Evolutionary conservation across 2,797 vertebrate species (phyloP).

Genomic region (Thunnus albacares): DNA sequence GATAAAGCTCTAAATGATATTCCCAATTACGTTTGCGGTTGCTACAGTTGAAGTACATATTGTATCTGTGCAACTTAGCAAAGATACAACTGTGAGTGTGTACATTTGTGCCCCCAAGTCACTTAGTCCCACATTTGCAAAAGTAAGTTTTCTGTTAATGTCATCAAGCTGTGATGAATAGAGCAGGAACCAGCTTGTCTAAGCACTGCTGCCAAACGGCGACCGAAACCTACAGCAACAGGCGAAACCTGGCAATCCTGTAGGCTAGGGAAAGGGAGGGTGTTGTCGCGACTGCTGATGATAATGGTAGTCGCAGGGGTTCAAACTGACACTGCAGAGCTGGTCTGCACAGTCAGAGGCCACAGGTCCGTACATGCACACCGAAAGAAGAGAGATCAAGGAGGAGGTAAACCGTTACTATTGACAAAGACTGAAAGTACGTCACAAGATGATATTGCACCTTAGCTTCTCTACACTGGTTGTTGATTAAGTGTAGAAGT

Average conservation of each 20-base stretch:
- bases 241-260: slow-evolving; percentile 88
- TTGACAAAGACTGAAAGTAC: slow-evolving; percentile 51
- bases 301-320: slow-evolving; percentile 72
- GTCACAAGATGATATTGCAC: slow-evolving; percentile 38
- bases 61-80: slow-evolving; percentile 17
- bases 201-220: slow-evolving; percentile 75
- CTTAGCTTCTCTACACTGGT: neutral
- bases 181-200: slow-evolving; percentile 87
- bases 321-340: slow-evolving; percentile 81
- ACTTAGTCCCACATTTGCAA: slow-evolving; percentile 53
- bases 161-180: slow-evolving; percentile 74
- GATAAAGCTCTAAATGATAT: slow-evolving; percentile 31
- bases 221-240: slow-evolving; percentile 87
- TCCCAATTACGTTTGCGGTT: slow-evolving; percentile 22
- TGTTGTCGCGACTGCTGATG: slow-evolving; percentile 72
- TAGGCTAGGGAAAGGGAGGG: slow-evolving; percentile 75
- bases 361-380: slow-evolving; percentile 80
- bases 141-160: slow-evolving; percentile 64
- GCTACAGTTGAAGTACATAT: slow-evolving; percentile 14
- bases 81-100: slow-evolving; percentile 7
- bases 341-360: slow-evolving; percentile 83
- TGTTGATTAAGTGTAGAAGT: neutral
- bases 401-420: slow-evolving; percentile 70
- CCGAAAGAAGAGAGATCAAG: slow-evolving; percentile 33
- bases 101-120: slow-evolving; percentile 49